A percentile compares a stretch with the other conserved stretches of the same genome.
Evolutionary conservation across 2,797 vertebrate genomes (phyloP).

Genomic region (Vireo griseus): DNA sequence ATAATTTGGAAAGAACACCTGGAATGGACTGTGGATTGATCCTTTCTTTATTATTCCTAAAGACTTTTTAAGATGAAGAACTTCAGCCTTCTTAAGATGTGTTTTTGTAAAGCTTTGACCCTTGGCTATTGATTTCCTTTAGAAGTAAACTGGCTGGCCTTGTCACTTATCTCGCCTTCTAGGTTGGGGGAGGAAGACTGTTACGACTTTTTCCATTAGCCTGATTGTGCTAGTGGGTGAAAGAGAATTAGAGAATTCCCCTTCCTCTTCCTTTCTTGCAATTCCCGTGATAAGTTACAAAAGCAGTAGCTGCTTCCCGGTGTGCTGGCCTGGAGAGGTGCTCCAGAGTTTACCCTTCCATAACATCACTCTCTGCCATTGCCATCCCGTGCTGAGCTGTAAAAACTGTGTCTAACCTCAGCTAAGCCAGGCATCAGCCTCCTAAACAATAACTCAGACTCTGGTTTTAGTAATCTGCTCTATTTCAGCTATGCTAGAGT

Average conservation of each 20-base stretch:
- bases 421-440: neutral
- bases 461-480: neutral
- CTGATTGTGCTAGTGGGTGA: neutral
- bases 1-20: slow-evolving; percentile 67
- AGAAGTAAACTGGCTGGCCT: slow-evolving; percentile 1
- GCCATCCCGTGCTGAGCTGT: neutral
- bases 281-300: neutral
- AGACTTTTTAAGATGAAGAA: slow-evolving; percentile 36
- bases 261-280: neutral
- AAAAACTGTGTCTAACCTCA: neutral
- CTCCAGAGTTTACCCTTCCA: neutral
- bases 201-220: slow-evolving; percentile 30
- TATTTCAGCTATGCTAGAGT: neutral
- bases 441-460: neutral
- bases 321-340: neutral
- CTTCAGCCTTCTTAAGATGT: slow-evolving; percentile 7
- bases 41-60: slow-evolving; percentile 37
- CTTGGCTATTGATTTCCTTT: slow-evolving; percentile 48
- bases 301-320: neutral
- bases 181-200: neutral
- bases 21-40: slow-evolving; percentile 58
- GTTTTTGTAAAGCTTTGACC: slow-evolving; percentile 40
- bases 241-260: slow-evolving; percentile 1
- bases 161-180: neutral
- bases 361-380: neutral